phyloP scores from a whole-genome alignment of 2,113 vertebrate genomes.

The Chiloscyllium plagiosum region DNA sequence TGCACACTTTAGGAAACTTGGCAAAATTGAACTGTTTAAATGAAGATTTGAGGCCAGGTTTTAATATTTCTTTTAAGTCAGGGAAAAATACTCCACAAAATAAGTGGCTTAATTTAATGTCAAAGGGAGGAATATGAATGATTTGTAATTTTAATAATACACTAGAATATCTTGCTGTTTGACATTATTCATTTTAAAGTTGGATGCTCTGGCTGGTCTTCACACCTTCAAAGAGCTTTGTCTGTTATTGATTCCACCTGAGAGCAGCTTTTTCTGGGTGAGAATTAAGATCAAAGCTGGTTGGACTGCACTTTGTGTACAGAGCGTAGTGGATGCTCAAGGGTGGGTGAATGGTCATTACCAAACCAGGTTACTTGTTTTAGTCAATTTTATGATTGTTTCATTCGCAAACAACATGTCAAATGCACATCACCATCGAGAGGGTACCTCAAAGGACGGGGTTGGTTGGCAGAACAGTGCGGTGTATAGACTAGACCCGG shows the following conservation, averaged over 20 bases:
- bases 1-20: neutral
- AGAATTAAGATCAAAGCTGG: constrained; percentile 5
- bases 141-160: neutral
- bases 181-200: neutral
- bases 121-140: neutral
- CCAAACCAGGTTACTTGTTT: neutral
- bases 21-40: neutral
- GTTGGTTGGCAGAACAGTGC: no score
- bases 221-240: neutral
- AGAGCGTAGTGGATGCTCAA: neutral
- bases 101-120: neutral
- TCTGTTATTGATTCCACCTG: neutral
- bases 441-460: neutral
- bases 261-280: neutral
- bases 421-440: neutral
- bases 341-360: neutral
- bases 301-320: neutral
- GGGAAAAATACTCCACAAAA: neutral
- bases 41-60: neutral
- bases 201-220: neutral
- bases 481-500: neutral
- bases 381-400: neutral
- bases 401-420: neutral
- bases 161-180: neutral
- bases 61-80: neutral